phyloP scores from a whole-genome alignment of 1,140 invertebrate genomes.

The Hormaphis cornu region DNA sequence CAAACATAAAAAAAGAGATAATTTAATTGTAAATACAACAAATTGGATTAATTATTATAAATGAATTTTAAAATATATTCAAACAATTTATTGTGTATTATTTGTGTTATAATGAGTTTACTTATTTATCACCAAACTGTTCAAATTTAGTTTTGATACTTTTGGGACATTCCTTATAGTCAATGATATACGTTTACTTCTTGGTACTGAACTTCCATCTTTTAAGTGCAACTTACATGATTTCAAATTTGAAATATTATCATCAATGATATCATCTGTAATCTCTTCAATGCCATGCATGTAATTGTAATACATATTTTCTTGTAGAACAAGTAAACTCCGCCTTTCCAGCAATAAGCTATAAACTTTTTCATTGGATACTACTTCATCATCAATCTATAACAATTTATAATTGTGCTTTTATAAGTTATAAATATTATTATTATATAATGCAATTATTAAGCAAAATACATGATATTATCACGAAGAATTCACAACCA shows the following conservation, averaged over 20 bases:
- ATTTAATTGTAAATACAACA: conserved; percentile 22
- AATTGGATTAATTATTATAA: conserved; percentile 15
- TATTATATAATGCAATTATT: too few relatives aligned
- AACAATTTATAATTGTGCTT: conserved; percentile 37
- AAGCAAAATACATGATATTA: too few relatives aligned
- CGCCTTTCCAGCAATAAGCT: conserved; percentile 72
- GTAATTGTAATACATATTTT: conserved; percentile 73
- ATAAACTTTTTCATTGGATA: conserved; percentile 40
- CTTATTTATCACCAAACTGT: conserved; percentile 37
- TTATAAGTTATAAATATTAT: too few relatives aligned
- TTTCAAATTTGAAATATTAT: conserved; percentile 57
- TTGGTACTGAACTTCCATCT: conserved; percentile 49
- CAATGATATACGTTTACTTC: conserved; percentile 72
- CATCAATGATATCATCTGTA: conserved; percentile 57
- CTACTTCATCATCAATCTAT: neutral
- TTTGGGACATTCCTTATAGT: conserved; percentile 92
- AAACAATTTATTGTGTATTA: conserved; percentile 18
- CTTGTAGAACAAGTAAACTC: conserved; percentile 76
- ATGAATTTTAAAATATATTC: conserved; percentile 11
- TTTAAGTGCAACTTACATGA: conserved; percentile 49
- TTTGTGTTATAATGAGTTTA: conserved; percentile 1
- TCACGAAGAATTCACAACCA: too few relatives aligned
- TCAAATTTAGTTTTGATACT: conserved; percentile 57
- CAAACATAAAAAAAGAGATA: conserved; percentile 3
- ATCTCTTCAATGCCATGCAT: conserved; percentile 82